Evolutionary conservation across 2,113 vertebrate genomes (phyloP).

Genomic region (Ammodytes dubius): DNA sequence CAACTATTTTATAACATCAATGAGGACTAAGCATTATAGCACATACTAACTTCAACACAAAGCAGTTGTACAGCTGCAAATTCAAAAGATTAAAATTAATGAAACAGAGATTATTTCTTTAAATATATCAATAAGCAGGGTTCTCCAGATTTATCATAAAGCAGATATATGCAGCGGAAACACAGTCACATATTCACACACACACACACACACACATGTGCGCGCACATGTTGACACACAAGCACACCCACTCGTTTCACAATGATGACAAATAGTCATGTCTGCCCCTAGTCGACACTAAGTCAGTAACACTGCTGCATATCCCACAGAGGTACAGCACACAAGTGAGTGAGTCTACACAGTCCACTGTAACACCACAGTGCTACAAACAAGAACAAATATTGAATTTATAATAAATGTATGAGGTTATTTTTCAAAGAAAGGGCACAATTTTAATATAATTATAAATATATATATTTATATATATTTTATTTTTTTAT

Average conservation of each 20-base stretch:
- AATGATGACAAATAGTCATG: constrained; percentile 67
- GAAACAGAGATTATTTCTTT: background rate
- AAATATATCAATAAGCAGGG: background rate
- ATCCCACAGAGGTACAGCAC: constrained; percentile 8
- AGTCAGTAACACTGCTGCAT: constrained; percentile 52
- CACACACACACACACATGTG: background rate
- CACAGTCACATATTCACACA: background rate
- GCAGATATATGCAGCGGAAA: background rate
- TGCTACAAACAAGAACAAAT: background rate
- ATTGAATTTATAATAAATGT: background rate
- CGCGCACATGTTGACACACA: constrained; percentile 16
- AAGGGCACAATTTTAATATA: background rate
- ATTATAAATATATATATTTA: background rate
- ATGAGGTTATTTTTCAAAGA: background rate
- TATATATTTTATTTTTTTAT: background rate
- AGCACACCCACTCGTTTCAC: constrained; percentile 30
- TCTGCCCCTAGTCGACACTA: constrained; percentile 83
- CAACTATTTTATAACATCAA: background rate
- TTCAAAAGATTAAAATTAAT: background rate
- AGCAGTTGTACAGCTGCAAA: background rate
- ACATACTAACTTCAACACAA: background rate
- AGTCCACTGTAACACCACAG: constrained; percentile 4
- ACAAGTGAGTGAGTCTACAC: background rate
- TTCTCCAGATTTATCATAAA: background rate
- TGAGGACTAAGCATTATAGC: background rate